Base-by-base conservation (phyloP, 1,140 invertebrate species). In the Conus ventricosus region DNA sequence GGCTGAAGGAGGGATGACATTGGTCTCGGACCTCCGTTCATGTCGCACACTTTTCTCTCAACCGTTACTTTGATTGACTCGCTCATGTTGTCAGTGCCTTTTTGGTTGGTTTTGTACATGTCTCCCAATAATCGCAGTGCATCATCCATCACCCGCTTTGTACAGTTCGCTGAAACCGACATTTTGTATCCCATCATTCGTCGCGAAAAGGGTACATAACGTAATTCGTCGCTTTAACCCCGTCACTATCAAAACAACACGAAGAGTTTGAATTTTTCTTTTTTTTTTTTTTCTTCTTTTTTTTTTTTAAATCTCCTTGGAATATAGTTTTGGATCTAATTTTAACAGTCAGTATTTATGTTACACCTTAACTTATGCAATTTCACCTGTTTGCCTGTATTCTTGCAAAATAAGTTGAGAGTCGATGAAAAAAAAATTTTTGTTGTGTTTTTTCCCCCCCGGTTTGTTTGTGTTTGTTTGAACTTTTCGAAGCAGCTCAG, bases 261-360 rank as follows among this genome's bases (percentile, higher is more conserved):
- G 20, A 13, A 71, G 7, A 23, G 11, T 71, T 71, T 71, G 67
- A 71, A 71, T 71, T 13, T 6, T 15, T 71, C 20, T 8, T n/a
- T n/a, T n/a, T n/a, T n/a, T n/a, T n/a, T 71, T 5, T 71, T 71
- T 23, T 15, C 5, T 71, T 20, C 15, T 20, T 5, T 11, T 20
- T n/a, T 20, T 71, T 71, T 71, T 20, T 71, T 23, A 17, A 17
- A 20, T 71, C 67, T 71, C 67, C 6, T 17, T 71, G 67, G 23
- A 71, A 71, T 71, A 71, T n/a, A 71, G 23, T 71, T 71, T 71
- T 71, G 67, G 67, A 71, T 71, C 15, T 71, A 71, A 71, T 71
- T 71, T 71, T 71, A 71, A 71, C 67, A 71, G 67, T 71, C 67
- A 71, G 67, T 71, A 71, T 71, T 71, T 71, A 71, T 39, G 39